A percentile compares a stretch with the other conserved stretches of the same genome.
These are phyloP conservation scores for Ectemnius lituratus DNA, from an alignment of 2,888 invertebrate genomes.

Conservation along the genomic window DNA sequence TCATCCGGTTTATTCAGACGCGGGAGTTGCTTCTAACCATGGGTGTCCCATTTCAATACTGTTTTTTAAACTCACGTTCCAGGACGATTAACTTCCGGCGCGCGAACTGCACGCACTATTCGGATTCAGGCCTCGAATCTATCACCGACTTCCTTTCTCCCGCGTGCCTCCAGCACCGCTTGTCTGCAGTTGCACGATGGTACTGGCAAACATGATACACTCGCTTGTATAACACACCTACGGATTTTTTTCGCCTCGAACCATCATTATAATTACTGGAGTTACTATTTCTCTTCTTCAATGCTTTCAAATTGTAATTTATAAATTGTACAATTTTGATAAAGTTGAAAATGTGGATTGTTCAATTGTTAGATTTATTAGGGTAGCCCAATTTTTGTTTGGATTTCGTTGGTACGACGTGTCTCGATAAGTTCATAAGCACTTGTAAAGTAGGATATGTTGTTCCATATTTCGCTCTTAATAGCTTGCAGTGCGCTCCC, in stretches of 20 bases:
- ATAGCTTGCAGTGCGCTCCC: no score
- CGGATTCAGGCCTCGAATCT: conserved; percentile 37
- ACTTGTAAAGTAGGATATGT: neutral
- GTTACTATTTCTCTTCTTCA: no score
- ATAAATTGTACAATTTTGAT: no score
- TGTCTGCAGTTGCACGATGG: neutral
- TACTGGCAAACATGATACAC: conserved; percentile 1
- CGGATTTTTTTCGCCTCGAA: no score
- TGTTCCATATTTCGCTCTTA: no score
- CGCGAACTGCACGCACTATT: conserved; percentile 25
- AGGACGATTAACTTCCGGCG: conserved; percentile 62
- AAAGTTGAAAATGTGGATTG: no score
- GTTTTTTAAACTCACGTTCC: conserved; percentile 55
- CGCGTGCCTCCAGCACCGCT: neutral
- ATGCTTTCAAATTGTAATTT: no score
- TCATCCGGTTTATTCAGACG: neutral
- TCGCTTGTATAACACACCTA: no score
- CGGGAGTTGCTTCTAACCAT: neutral
- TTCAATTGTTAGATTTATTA: no score
- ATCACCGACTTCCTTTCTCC: conserved; percentile 30
- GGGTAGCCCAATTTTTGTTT: no score
- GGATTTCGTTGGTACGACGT: no score
- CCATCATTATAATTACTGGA: no score
- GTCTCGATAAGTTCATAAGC: neutral
- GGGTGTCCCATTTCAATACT: conserved; percentile 43